Evolutionary conservation across 2,888 invertebrate genomes (phyloP), one percentile per base, ranked within the genome.

Genomic region (Calephelis perditalis): DNA sequence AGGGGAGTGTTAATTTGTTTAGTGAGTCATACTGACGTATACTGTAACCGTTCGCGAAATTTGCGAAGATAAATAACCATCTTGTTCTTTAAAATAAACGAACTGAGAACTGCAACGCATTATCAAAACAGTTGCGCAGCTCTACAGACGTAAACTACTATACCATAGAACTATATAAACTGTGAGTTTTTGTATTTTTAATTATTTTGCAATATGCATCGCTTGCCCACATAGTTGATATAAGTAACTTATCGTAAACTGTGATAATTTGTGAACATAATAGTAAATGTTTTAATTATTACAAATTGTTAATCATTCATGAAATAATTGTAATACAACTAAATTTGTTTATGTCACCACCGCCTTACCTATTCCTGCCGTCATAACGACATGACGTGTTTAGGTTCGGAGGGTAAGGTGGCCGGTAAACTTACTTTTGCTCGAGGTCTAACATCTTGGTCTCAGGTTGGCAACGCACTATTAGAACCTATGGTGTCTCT

Each of bases 11-110:
- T 49, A 12, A 35, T 46, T 56, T 46, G 61, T 61, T 61, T 47
- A 54, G 56, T 69, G 70, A 70, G 55, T 69, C 69, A 70, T 37
- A 52, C 52, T 68, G 66, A 69, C 70, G 68, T 66, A 56, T 45
- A 37, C 37, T 40, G 3, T 40, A 47, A 56, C 54, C 62, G 59
- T 62, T 60, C 52, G 26, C 52, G 58, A 44, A 59, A 58, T 62
- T 54, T 37, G 26, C 58, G 58, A 56, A 65, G 69, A 70, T 70
- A 68, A 67, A 63, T 54, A 58, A 60, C 15, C 58, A 47, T 56
- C 56, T 57, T 36, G 55, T 58, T n/a, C 57, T 65, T 66, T 56
- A 61, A 65, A 68, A 70, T 69, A 67, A 68, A 63, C 56, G 60
- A 57, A 62, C 60, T 9, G 49, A 35, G 26, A 5, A 26, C 8